Evolutionary conservation across 1,140 invertebrate genomes (phyloP).

Genomic region (Papilio polyxenes): DNA sequence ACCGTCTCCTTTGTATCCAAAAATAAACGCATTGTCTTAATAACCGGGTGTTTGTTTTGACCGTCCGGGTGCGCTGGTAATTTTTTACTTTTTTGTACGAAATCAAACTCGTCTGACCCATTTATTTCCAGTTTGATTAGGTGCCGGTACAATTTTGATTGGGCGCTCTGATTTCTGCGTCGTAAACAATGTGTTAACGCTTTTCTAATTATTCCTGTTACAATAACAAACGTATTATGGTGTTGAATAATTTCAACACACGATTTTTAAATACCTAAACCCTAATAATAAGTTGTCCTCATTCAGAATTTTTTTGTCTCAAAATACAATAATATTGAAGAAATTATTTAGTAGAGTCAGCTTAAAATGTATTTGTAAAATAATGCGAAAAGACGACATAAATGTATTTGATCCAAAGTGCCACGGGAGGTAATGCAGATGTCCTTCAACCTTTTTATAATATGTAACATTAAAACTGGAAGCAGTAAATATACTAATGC

Average conservation of each 20-base stretch:
- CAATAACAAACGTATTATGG: conserved; percentile 19
- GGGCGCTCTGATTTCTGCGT: background rate
- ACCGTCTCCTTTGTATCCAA: conserved; percentile 43
- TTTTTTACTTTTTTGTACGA: conserved; percentile 43
- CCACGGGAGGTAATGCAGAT: background rate
- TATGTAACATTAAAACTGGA: background rate
- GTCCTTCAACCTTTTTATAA: background rate
- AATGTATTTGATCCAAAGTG: background rate
- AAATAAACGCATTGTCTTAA: conserved; percentile 49
- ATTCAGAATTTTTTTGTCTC: too few relatives aligned
- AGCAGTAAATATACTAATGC: conserved; percentile 10
- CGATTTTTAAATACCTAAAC: background rate
- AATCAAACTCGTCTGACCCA: conserved; percentile 39
- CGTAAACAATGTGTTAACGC: conserved; percentile 30
- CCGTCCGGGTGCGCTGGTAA: conserved; percentile 26
- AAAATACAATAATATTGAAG: background rate
- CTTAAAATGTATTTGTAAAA: background rate
- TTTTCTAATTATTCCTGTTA: conserved; percentile 9
- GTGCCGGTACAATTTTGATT: conserved; percentile 30
- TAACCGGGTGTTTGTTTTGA: conserved; percentile 44
- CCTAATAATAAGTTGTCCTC: too few relatives aligned
- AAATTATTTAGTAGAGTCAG: background rate
- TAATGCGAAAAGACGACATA: background rate
- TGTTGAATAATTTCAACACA: background rate
- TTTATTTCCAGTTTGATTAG: conserved; percentile 34